Conservation (phyloP, 2,888 invertebrate species). For the Polydesmus complanatus region DNA sequence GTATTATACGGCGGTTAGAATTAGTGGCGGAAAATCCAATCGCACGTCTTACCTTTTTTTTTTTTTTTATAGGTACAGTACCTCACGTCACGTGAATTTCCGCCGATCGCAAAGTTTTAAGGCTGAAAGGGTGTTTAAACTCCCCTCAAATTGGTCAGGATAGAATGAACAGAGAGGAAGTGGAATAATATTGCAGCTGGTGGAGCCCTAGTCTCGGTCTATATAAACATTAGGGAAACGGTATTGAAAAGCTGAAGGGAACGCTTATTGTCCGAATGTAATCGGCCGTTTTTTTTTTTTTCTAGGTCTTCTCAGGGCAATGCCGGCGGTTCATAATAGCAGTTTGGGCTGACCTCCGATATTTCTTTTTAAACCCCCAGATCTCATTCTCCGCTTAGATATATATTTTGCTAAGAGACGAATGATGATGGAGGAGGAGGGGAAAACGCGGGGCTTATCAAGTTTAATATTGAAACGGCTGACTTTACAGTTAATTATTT, state of each 20-base stretch:
- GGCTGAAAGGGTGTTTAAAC: no score
- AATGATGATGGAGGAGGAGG: not conserved
- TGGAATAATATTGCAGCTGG: slow-evolving; percentile 1
- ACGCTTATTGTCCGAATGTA: slow-evolving; percentile 7
- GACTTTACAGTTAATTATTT: slow-evolving; percentile 12
- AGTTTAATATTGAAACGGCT: no score
- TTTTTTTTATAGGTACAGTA: no score
- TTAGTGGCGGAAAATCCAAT: no score
- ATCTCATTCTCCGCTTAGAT: not conserved
- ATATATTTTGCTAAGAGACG: not conserved
- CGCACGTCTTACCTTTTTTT: no score
- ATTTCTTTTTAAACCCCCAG: not conserved
- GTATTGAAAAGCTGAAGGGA: not conserved
- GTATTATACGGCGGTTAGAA: no score
- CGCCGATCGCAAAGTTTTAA: no score
- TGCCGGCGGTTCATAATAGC: no score
- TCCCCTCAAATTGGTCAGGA: no score
- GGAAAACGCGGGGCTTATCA: no score
- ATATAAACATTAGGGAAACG: not conserved
- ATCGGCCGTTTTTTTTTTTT: slow-evolving; percentile 8
- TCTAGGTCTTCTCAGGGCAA: not conserved
- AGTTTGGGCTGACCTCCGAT: not conserved
- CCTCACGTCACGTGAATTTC: no score
- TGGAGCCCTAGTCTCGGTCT: not conserved
- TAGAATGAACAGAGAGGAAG: no score